These are phyloP conservation scores for Diarsia rubi DNA, from an alignment of 2,888 invertebrate species.

Conservation along the genomic window DNA sequence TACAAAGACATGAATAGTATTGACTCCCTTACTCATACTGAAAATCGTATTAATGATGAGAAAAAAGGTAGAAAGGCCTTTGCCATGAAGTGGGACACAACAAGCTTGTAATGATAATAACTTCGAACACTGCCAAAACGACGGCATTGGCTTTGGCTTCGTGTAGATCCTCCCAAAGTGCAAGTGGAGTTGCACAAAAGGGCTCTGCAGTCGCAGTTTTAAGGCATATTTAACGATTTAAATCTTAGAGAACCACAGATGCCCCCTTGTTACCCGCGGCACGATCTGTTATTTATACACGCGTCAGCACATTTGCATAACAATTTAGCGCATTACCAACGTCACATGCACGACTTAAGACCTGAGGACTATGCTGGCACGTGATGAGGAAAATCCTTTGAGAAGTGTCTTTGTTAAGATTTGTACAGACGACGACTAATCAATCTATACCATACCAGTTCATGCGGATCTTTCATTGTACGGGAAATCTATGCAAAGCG, in stretches of 20 bases:
- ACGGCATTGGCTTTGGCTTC: not conserved
- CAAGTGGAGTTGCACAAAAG: not conserved
- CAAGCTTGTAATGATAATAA: no score
- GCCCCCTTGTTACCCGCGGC: conserved; percentile 43
- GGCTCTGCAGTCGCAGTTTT: not conserved
- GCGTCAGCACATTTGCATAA: conserved; percentile 60
- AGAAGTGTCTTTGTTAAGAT: conserved; percentile 43
- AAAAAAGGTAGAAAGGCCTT: no score
- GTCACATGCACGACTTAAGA: conserved; percentile 55
- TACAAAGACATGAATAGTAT: not conserved
- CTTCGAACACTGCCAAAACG: not conserved
- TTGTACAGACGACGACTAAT: not conserved
- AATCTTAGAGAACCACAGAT: conserved; percentile 21
- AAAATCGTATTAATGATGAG: not conserved
- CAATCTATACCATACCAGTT: no score
- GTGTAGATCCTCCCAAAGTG: not conserved
- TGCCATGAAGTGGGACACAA: no score
- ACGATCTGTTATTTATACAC: conserved; percentile 57
- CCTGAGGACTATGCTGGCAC: conserved; percentile 31
- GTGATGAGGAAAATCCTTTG: conserved; percentile 63
- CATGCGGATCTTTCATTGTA: no score
- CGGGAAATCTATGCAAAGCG: no score
- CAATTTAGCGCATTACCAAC: conserved; percentile 66
- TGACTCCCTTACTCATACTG: not conserved
- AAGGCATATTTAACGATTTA: not conserved